These are phyloP conservation scores for Tamandua tetradactyla DNA, from an alignment of 2,797 vertebrate genomes.

Conservation along the genomic window DNA sequence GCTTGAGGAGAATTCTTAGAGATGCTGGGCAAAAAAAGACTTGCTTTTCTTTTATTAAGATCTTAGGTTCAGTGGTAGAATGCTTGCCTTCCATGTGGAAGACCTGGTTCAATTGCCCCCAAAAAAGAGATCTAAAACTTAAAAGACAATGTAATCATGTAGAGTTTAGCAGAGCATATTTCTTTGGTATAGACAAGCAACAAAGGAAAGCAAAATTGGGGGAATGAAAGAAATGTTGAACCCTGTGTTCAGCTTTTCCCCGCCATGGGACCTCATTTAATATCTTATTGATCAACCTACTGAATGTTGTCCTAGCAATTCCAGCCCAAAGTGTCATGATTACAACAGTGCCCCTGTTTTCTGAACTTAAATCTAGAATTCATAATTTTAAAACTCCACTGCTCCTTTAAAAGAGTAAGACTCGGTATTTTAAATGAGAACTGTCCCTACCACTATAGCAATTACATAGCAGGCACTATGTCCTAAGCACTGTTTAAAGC, in stretches of 20 bases:
- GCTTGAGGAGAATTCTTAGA: neutral
- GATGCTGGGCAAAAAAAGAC: neutral
- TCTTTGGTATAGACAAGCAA: neutral
- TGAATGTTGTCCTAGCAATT: neutral
- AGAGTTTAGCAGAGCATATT: neutral
- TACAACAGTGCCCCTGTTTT: neutral
- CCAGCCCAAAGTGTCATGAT: neutral
- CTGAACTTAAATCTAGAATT: constrained; percentile 32
- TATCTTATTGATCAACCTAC: neutral
- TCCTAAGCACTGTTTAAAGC: neutral
- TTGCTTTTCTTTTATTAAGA: neutral
- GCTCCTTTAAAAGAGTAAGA: neutral
- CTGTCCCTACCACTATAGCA: neutral
- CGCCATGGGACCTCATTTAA: neutral
- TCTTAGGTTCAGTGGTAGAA: too few relatives aligned
- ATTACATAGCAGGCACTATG: neutral
- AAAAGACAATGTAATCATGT: neutral
- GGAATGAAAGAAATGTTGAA: neutral
- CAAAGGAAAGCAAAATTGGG: neutral
- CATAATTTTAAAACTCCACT: neutral
- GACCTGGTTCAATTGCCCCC: too few relatives aligned
- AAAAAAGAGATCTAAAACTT: neutral
- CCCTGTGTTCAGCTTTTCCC: neutral
- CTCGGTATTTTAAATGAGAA: neutral
- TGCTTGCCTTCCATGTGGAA: too few relatives aligned